These are phyloP conservation scores for Priocnemis perturbator DNA, from an alignment of 2,888 invertebrate genomes.

Conservation along the genomic window DNA sequence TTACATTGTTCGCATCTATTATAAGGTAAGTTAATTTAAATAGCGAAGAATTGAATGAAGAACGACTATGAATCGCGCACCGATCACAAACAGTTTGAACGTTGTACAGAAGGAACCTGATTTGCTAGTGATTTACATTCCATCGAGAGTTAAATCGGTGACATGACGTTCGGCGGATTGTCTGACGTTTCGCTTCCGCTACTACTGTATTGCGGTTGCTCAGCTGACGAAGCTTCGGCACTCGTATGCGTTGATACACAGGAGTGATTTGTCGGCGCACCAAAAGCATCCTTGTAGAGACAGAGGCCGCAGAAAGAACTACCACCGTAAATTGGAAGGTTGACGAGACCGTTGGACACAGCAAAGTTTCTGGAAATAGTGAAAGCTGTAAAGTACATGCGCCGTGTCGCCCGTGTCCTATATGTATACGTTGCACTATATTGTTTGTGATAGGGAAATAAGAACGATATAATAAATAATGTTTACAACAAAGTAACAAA, in stretches of 20 bases:
- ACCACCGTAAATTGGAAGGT: conserved; percentile 62
- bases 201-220: conserved; percentile 54
- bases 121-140: no score
- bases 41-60: no score
- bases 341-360: conserved; percentile 65
- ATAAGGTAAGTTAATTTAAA: no score
- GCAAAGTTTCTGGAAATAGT: conserved; percentile 66
- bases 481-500: no score
- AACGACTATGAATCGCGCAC: no score
- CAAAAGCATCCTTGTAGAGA: conserved; percentile 60
- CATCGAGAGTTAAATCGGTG: conserved; percentile 41
- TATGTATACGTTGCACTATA: no score
- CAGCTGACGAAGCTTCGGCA: conserved; percentile 33
- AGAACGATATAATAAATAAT: neutral
- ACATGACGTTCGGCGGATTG: conserved; percentile 52
- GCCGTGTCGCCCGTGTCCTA: no score
- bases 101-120: no score
- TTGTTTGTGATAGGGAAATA: no score
- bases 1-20: no score
- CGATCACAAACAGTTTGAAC: no score
- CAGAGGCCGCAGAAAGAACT: conserved; percentile 64
- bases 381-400: neutral
- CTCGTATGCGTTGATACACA: conserved; percentile 44
- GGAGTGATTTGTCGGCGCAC: conserved; percentile 49
- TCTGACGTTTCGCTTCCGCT: conserved; percentile 61